These are phyloP conservation scores for Alethe diademata DNA, from an alignment of 2,113 vertebrate genomes.

Conservation along the genomic window DNA sequence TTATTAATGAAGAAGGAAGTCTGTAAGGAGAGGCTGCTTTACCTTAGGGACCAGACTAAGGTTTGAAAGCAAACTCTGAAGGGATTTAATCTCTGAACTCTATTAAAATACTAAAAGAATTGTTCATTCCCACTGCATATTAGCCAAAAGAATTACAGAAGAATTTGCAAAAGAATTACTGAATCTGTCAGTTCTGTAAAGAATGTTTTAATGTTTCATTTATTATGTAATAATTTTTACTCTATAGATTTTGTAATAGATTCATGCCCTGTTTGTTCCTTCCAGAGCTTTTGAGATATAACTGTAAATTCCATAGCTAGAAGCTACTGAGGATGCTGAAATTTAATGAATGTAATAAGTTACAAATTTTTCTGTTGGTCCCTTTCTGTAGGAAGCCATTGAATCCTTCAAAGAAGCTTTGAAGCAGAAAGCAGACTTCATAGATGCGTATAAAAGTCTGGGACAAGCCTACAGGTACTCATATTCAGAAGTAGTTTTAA, in stretches of 20 bases:
- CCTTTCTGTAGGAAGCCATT: slow-evolving; percentile 87
- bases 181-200: background rate
- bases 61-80: background rate
- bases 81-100: background rate
- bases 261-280: background rate
- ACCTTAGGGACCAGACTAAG: background rate
- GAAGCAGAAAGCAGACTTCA: slow-evolving; percentile 93
- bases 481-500: background rate
- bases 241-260: background rate
- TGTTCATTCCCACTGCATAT: background rate
- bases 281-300: background rate
- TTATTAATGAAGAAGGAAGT: background rate
- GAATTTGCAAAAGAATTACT: background rate
- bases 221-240: background rate
- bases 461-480: slow-evolving; percentile 95
- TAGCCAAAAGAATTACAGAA: background rate
- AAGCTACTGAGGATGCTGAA: background rate
- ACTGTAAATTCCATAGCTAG: background rate
- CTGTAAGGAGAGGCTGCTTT: background rate
- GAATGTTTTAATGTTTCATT: background rate
- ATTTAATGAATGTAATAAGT: background rate
- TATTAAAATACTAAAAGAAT: background rate
- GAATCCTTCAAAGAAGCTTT: slow-evolving; percentile 96
- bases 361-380: background rate
- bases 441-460: slow-evolving; percentile 96